These are phyloP conservation scores for Dicentrarchus labrax DNA, from an alignment of 2,113 vertebrate genomes.

Conservation along the genomic window DNA sequence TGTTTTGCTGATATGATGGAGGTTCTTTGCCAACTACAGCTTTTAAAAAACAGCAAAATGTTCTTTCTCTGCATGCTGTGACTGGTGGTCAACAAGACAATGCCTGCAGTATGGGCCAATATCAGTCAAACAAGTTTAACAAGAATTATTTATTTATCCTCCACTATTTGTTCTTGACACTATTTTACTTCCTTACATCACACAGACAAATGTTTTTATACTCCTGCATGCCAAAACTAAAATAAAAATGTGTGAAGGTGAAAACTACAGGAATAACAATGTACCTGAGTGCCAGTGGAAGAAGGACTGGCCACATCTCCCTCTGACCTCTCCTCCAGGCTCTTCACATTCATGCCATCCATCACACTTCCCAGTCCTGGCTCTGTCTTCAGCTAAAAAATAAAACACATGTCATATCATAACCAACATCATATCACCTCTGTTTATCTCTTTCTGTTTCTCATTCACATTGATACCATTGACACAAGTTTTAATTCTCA, in stretches of 20 bases:
- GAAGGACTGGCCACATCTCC: conserved; percentile 94
- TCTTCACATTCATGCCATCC: conserved; percentile 86
- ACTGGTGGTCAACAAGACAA: not conserved
- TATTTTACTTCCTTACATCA: not conserved
- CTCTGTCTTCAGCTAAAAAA: conserved; percentile 91
- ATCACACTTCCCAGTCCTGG: conserved; percentile 85
- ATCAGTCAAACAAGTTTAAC: not conserved
- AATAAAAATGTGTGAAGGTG: not conserved
- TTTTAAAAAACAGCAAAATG: conserved; percentile 6
- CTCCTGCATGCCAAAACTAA: not conserved
- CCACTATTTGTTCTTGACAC: not conserved
- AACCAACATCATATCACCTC: not conserved
- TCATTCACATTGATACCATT: not conserved
- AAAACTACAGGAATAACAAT: not conserved
- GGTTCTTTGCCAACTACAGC: not conserved
- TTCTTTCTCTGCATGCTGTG: not conserved
- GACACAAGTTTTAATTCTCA: not conserved
- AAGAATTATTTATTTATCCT: not conserved
- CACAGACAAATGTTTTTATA: not conserved
- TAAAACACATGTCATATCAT: conserved; percentile 5
- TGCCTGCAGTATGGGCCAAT: not conserved
- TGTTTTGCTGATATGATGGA: not conserved
- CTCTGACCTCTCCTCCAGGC: conserved; percentile 92
- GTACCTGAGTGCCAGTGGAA: conserved; percentile 95
- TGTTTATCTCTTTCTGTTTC: not conserved